Evolutionary conservation across 2,888 invertebrate genomes (phyloP), one percentile per base, ranked within the genome.

Genomic region (Cacoxenus indagator): DNA sequence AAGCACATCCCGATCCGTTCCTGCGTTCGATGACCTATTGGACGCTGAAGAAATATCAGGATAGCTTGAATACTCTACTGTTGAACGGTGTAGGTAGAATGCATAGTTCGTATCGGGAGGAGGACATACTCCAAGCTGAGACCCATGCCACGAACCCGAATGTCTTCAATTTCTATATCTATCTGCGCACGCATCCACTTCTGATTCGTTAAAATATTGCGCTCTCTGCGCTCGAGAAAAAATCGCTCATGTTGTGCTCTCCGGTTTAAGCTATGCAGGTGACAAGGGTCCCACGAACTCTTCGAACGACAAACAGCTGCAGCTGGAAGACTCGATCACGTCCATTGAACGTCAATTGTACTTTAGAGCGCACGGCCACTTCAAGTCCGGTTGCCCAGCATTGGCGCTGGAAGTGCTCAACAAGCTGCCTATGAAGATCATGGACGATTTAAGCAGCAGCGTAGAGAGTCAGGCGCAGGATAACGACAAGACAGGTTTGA

Each of bases 111-210:
- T 91, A 91, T 72, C 91, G 91, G 71, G 91, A 92, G 76, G 92
- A 92, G 72, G 88, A 88, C 70, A 74, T 87, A 29, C 67, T 85
- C 4, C 85, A 85, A 9, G 76, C 81, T 2, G 87, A 88, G 61
- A 29, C 61, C 54, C 89, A 89, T 76, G 89, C 90, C 85, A 95
- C 96, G 0, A 93, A 95, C 90, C 97, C 98, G 1, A 96, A 96
- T 87, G 98, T 99, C 66, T 99, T 99, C 88, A 99, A 99, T 89
- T 99, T 99, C 89, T 99, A 99, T 87, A 96, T 98, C 65, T 99
- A 97, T 87, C 90, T 99, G 72, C 91, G 99, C 54, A 98, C 96
- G 1, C 99, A 99, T 90, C 99, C 99, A 0, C 89, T 99, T 61
- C 90, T 99, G 24, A 94, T 98, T 57, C 90, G 98, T 26, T 97